Evolutionary conservation across 2,113 vertebrate genomes (phyloP), one percentile per base, ranked within the genome.

Genomic region (Actinemys pallida): DNA sequence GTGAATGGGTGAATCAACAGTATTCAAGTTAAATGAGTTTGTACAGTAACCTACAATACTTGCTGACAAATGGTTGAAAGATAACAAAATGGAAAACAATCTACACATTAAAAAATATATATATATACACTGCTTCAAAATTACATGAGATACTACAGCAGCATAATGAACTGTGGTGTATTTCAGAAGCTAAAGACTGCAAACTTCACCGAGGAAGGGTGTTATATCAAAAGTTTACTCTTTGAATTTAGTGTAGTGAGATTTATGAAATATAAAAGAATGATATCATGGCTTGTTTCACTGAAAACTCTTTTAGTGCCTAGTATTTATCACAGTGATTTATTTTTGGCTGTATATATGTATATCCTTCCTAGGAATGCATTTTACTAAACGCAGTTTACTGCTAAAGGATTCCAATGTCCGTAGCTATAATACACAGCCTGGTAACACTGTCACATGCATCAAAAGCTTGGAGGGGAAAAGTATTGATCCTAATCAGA

Each of bases 311-410:
- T 57, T 95, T 92, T 90, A 82, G 12, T 89, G 94, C 25, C 87
- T 94, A 86, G 27, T 78, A 52, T 54, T 91, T 82, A 87, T 57
- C 86, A 93, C 53, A 93, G 89, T 82, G 53, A 91, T 72, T 86
- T 93, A 12, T 96, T 93, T 93, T 84, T 87, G 49, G 84, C 72
- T 96, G 78, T 83, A 83, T 45, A 90, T 81, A 59, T 50, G 91
- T 79, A 59, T 53, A 83, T 84, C 45, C 54, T 93, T 95, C 83
- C 84, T 94, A 22, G 50, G 84, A 96, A 62, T 52, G 11, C 10
- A 83, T 94, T 95, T 95, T 88, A 92, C 47, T 88, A 88, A 95
- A 62, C 69, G 69, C 8, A 83, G 10, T 84, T 97, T 97, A 95
- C 49, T 96, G 35, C 79, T 97, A 83, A 90, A 93, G 86, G 85